Evolutionary conservation across 2,113 vertebrate genomes (phyloP).

Genomic region (Ovibos moschatus): DNA sequence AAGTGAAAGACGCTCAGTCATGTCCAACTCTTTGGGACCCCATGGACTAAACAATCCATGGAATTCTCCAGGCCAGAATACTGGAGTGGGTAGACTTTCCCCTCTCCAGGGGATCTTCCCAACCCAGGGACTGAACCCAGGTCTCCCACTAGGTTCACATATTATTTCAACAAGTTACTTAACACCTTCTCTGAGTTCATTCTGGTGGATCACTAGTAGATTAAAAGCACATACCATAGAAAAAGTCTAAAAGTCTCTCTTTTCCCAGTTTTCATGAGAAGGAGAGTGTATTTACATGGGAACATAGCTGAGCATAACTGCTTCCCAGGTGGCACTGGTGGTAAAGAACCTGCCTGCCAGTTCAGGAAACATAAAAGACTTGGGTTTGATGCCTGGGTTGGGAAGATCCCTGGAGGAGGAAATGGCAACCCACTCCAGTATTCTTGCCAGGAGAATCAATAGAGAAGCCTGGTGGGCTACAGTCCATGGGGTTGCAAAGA

Average conservation of each 20-base stretch:
- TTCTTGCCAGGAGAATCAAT: background rate
- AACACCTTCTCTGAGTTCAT: background rate
- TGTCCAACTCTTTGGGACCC: background rate
- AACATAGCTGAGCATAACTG: background rate
- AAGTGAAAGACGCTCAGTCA: background rate
- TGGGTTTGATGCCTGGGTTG: background rate
- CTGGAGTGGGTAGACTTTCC: background rate
- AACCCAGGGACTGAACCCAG: background rate
- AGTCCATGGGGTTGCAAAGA: background rate
- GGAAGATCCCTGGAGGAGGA: background rate
- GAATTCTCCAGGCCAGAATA: background rate
- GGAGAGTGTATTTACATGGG: background rate
- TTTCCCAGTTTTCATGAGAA: background rate
- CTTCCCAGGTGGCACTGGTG: background rate
- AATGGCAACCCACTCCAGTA: background rate
- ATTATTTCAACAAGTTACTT: conserved; percentile 19
- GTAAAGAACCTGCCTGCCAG: background rate
- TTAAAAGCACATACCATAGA: background rate
- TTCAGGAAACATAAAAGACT: background rate
- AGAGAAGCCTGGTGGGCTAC: background rate
- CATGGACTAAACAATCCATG: background rate
- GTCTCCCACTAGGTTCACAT: background rate
- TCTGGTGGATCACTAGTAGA: background rate
- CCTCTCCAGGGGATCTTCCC: background rate
- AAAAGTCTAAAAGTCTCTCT: background rate